phyloP scores from a whole-genome alignment of 2,797 vertebrate species.

The Sebastes iracundus region DNA sequence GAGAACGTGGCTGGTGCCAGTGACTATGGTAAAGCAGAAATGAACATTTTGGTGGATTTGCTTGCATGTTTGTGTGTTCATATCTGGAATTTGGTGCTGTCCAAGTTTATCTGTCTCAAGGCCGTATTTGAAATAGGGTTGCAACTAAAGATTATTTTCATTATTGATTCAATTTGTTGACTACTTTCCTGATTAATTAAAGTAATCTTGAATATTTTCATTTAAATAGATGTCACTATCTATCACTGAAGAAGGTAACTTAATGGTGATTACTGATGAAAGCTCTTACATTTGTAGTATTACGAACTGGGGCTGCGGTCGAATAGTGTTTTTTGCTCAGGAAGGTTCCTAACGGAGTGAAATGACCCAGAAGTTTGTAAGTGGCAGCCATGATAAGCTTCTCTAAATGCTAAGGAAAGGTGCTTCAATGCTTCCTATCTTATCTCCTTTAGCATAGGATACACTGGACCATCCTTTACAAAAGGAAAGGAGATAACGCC shows the following conservation, averaged over 20 bases:
- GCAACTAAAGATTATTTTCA: not conserved
- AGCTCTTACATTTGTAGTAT: not conserved
- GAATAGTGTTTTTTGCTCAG: not conserved
- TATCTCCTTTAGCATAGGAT: not conserved
- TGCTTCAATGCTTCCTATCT: not conserved
- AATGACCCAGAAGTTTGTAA: not conserved
- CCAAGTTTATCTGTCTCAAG: not conserved
- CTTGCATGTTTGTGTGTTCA: not conserved
- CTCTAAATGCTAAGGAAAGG: not conserved
- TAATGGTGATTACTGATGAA: not conserved
- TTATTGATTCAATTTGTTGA: not conserved
- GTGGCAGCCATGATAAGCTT: not conserved
- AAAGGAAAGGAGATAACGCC: not conserved
- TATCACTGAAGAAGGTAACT: not conserved
- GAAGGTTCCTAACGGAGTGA: not conserved
- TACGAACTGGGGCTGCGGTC: not conserved
- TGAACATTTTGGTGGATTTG: not conserved
- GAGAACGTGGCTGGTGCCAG: constrained; percentile 86
- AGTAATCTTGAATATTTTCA: not conserved
- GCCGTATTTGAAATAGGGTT: not conserved
- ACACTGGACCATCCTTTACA: not conserved
- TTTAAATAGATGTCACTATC: not conserved
- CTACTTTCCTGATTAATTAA: not conserved
- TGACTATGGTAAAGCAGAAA: constrained; percentile 80
- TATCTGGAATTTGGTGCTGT: not conserved